Base-by-base conservation (phyloP, 2,797 vertebrate genomes). In the Hippopotamyrus pictus region DNA sequence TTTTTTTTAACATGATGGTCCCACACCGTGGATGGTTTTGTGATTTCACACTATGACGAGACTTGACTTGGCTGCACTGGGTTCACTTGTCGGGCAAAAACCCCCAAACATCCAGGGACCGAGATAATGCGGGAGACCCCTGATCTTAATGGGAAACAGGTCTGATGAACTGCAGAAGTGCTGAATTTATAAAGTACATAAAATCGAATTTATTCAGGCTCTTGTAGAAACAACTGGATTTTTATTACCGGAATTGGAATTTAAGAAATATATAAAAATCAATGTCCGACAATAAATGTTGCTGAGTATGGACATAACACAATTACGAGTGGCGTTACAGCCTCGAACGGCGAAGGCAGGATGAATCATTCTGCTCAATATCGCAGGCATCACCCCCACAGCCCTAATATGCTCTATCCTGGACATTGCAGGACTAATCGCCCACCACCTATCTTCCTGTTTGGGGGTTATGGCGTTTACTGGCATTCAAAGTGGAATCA, bases 331-430 rank as follows among this genome's bases (percentile, higher is more conserved):
- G 33, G 51, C 22, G 14, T 59, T n/a, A 87, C 84, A 59, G 29
- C 50, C 25, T 87, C 37, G 59, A 48, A 86, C 76, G n/a, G 65
- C 88, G 88, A n/a, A 57, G 69, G 73, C 62, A 57, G 79, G 90
- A 59, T 90, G 88, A 90, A 87, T 90, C 51, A 90, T 90, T 89
- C 41, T 90, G 37, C 79, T 87, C 83, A 90, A 87, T 89, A 86
- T 48, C 41, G 2, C 44, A 11, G 46, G 86, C 29, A 44, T 73
- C 65, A 17, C 29, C 73, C 41, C 73, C 37, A n/a, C 37, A 79
- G 73, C 37, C 14, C 33, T 79, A 79, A 79, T 79, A 44, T 46
- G 33, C 41, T 44, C 37, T 41, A 8, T 79, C 41, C 14, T 79
- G 73, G 73, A 79, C 73, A 79, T 46, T 46, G 37, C 8, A 79